Evolutionary conservation across 2,888 invertebrate species (phyloP), one percentile per base, ranked within the genome.

Genomic region (Anagyrus pseudococci): DNA sequence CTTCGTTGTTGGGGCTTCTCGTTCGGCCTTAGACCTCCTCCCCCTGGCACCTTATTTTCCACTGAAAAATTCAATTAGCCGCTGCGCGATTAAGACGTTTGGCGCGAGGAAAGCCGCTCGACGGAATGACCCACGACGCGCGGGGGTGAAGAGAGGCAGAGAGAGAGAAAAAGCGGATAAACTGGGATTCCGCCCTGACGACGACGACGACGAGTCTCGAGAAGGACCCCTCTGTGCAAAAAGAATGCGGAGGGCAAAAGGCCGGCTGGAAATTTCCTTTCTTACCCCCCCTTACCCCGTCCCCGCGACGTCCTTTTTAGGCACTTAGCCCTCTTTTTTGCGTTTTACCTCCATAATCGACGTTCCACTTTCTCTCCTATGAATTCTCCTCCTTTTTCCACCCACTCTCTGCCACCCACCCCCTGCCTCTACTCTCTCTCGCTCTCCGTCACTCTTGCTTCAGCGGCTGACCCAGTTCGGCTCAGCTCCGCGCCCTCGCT

Each of bases 321-420:
- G 55, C 33, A 62, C 59, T 66, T 55, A 53, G 59, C 37, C 60
- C 52, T 23, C 48, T 59, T 62, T 63, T 59, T 57, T 56, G 22
- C 59, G 48, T 56, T 66, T 61, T 22, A 55, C 52, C 54, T 62
- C 62, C 37, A 54, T 55, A 66, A 66, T 66, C 54, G 63, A 63
- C 63, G 63, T 20, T 48, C 58, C 54, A 60, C 58, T 62, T 62
- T 59, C 13, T 10, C 58, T 50, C 57, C n/a, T n/a, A n/a, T n/a
- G n/a, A n/a, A n/a, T n/a, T n/a, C n/a, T n/a, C n/a, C n/a, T n/a
- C n/a, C n/a, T n/a, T n/a, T n/a, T n/a, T n/a, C n/a, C n/a, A n/a
- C n/a, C n/a, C n/a, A n/a, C n/a, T n/a, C n/a, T n/a, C n/a, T n/a
- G n/a, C n/a, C n/a, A n/a, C n/a, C n/a, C n/a, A n/a, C n/a, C n/a